phyloP scores from a whole-genome alignment of 2,797 vertebrate species.

The Semotilus atromaculatus region DNA sequence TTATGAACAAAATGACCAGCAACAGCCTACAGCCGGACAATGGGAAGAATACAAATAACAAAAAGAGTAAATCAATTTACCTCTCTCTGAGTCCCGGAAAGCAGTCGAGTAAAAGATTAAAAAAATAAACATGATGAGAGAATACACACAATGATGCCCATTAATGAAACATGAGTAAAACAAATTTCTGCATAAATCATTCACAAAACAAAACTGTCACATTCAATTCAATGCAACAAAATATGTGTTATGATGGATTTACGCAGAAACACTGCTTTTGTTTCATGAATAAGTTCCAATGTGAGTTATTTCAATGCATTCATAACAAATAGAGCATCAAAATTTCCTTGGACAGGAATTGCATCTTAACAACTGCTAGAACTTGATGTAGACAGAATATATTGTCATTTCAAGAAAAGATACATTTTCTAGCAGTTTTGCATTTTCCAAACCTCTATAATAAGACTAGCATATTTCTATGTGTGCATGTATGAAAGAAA shows the following conservation, averaged over 20 bases:
- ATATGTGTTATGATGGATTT: neutral
- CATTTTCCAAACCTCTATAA: neutral
- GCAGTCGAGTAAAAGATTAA: slow-evolving; percentile 46
- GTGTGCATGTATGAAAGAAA: neutral
- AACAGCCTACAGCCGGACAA: neutral
- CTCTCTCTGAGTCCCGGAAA: slow-evolving; percentile 64
- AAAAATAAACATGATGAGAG: slow-evolving; percentile 38
- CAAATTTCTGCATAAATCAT: neutral
- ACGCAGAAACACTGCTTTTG: neutral
- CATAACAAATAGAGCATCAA: neutral
- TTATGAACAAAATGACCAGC: neutral
- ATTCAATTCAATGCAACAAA: neutral
- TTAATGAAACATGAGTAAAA: neutral
- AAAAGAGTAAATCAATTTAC: slow-evolving; percentile 48
- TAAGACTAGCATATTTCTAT: neutral
- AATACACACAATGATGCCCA: slow-evolving; percentile 13
- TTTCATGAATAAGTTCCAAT: neutral
- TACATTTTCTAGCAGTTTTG: neutral
- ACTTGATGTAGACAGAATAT: neutral
- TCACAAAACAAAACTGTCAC: neutral
- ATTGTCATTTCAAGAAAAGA: neutral
- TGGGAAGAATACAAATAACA: neutral
- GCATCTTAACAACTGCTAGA: neutral
- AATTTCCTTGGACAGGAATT: neutral
- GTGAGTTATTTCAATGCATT: neutral